Evolutionary conservation across 2,888 invertebrate species (phyloP).

Genomic region (Drosophila neonasuta): DNA sequence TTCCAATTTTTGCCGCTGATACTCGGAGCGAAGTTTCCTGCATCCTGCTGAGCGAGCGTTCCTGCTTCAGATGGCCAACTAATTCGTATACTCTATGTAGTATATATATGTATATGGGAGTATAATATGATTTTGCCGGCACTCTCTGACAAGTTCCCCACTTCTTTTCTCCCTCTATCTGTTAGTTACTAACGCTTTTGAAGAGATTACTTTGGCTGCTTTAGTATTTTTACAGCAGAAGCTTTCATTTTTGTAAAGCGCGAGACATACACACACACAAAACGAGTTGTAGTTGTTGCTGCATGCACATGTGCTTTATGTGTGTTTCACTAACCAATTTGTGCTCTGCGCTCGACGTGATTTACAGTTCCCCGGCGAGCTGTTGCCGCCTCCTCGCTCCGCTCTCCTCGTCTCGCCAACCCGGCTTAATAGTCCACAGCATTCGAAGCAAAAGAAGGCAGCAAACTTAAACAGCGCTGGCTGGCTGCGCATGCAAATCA

Average conservation of each 20-base stretch:
- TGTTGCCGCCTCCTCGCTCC: constrained; percentile 27
- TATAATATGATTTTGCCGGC: constrained; percentile 63
- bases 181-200: constrained; percentile 9
- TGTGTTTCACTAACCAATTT: constrained; percentile 69
- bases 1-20: constrained; percentile 38
- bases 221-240: constrained; percentile 45
- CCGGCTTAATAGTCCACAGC: constrained; percentile 41
- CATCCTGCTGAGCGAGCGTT: constrained; percentile 36
- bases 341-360: constrained; percentile 68
- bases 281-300: constrained; percentile 19
- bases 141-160: constrained; percentile 14
- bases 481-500: constrained; percentile 66
- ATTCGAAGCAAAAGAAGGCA: not conserved
- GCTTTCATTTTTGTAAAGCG: constrained; percentile 65
- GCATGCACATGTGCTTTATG: constrained; percentile 37
- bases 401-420: not conserved
- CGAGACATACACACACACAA: constrained; percentile 18
- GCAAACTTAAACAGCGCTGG: constrained; percentile 21
- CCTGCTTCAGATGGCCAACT: constrained; percentile 52
- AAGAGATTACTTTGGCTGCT: constrained; percentile 62
- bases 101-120: constrained; percentile 30
- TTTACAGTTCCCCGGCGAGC: constrained; percentile 73
- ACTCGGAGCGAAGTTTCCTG: constrained; percentile 23
- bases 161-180: not conserved
- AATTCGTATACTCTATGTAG: constrained; percentile 55